Percentiles rank a stretch among this genome's conserved stretches.
Conservation (phyloP, 2,888 invertebrate genomes). For the Cantharis nigra region DNA sequence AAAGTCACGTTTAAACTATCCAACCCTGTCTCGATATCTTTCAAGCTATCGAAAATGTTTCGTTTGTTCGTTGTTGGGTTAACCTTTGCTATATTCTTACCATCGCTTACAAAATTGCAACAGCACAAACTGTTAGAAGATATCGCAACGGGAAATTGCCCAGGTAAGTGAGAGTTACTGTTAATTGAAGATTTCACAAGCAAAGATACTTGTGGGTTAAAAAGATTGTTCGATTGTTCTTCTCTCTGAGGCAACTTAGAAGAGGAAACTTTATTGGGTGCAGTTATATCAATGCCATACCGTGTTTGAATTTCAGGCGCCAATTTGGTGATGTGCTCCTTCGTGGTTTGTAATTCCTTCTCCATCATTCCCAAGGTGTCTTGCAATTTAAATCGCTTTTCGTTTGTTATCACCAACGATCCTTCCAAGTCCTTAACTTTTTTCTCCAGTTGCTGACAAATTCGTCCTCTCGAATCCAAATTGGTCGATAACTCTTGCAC, state of each 20-base stretch:
- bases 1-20: neutral
- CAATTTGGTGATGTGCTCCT: constrained; percentile 47
- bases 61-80: neutral
- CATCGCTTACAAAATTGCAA: neutral
- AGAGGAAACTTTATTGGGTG: neutral
- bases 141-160: neutral
- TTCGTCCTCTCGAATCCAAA: constrained; percentile 41
- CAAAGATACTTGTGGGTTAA: neutral
- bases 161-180: neutral
- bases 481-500: constrained; percentile 47
- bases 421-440: constrained; percentile 46
- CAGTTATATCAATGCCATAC: constrained; percentile 40
- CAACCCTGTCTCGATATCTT: neutral
- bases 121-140: neutral
- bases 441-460: constrained; percentile 44
- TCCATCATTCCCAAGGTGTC: constrained; percentile 50
- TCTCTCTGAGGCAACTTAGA: neutral
- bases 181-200: neutral
- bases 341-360: constrained; percentile 49
- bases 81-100: neutral
- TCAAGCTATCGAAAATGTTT: neutral
- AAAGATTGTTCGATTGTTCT: neutral
- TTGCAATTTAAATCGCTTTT: constrained; percentile 50
- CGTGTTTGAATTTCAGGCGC: constrained; percentile 46
- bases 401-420: constrained; percentile 46